Conservation (phyloP, 1,140 invertebrate species). For the Acromyrmex heyeri region DNA sequence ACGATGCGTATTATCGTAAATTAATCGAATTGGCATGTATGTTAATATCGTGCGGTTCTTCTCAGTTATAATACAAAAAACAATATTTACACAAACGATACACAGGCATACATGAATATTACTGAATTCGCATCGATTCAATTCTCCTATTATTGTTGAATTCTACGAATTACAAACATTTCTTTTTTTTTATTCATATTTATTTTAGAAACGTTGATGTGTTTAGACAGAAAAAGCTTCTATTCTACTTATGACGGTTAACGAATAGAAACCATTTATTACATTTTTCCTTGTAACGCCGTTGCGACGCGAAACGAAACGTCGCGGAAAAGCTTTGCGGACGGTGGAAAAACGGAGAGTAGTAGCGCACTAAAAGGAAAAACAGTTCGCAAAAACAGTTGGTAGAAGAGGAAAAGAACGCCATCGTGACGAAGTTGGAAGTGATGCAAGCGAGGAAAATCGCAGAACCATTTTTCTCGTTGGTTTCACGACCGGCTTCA, state of each 20-base stretch:
- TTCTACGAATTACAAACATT: neutral
- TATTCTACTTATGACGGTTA: slow-evolving; percentile 40
- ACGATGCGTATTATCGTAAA: slow-evolving; percentile 40
- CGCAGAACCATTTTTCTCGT: slow-evolving; percentile 72
- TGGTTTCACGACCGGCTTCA: slow-evolving; percentile 69
- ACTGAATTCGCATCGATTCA: slow-evolving; percentile 8
- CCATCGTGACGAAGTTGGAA: slow-evolving; percentile 39
- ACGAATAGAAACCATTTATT: slow-evolving; percentile 59
- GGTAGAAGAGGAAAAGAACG: neutral
- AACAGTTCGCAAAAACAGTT: slow-evolving; percentile 13
- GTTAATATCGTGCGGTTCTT: slow-evolving; percentile 1
- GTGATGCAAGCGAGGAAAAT: slow-evolving; percentile 60
- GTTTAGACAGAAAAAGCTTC: slow-evolving; percentile 12
- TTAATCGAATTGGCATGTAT: neutral
- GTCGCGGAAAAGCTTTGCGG: slow-evolving; percentile 48
- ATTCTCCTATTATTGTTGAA: neutral
- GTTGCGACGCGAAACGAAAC: slow-evolving; percentile 38
- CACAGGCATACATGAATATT: neutral
- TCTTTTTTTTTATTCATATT: neutral
- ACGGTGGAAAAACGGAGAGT: slow-evolving; percentile 40
- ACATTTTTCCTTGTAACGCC: slow-evolving; percentile 28
- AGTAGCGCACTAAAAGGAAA: slow-evolving; percentile 27
- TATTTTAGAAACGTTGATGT: neutral
- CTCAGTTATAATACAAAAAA: slow-evolving; percentile 21
- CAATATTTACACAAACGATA: slow-evolving; percentile 20